A percentile compares a stretch with the other conserved stretches of the same genome.
These are phyloP conservation scores for Plebejus argus DNA, from an alignment of 2,888 invertebrate species.

Conservation along the genomic window DNA sequence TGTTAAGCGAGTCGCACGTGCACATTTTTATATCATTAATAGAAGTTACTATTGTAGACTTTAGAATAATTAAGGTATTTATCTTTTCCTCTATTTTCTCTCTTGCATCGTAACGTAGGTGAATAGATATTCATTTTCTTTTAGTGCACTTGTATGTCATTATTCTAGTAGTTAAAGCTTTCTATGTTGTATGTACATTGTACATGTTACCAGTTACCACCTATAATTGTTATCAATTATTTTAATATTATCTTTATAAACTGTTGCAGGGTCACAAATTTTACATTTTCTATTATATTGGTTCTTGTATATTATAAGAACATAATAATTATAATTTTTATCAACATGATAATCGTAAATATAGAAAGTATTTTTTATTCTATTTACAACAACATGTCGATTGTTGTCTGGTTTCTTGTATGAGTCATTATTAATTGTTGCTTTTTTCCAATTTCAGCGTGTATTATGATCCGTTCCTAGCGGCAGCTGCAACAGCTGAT, in stretches of 20 bases:
- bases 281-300: background rate
- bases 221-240: conserved; percentile 23
- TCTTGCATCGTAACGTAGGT: conserved; percentile 14
- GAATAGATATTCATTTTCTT: conserved; percentile 7
- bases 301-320: background rate
- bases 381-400: background rate
- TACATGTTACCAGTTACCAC: conserved; percentile 10
- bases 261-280: background rate
- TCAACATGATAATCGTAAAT: background rate
- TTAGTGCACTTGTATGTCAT: conserved; percentile 25
- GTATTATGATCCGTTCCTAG: conserved; percentile 98
- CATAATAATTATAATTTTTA: background rate
- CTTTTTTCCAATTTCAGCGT: conserved; percentile 83
- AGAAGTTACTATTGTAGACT: conserved; percentile 1
- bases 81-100: conserved; percentile 10
- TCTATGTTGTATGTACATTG: conserved; percentile 22
- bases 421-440: conserved; percentile 26
- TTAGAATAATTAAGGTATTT: background rate
- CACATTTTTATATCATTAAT: background rate
- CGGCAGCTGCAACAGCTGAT: conserved; percentile 92
- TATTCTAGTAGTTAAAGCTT: conserved; percentile 20
- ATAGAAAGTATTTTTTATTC: background rate
- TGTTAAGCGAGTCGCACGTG: background rate
- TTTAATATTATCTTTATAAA: conserved; percentile 20
- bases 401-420: background rate